A percentile compares a stretch with the other conserved stretches of the same genome.
phyloP scores from a whole-genome alignment of 2,113 vertebrate genomes.

The Bubo scandiacus region DNA sequence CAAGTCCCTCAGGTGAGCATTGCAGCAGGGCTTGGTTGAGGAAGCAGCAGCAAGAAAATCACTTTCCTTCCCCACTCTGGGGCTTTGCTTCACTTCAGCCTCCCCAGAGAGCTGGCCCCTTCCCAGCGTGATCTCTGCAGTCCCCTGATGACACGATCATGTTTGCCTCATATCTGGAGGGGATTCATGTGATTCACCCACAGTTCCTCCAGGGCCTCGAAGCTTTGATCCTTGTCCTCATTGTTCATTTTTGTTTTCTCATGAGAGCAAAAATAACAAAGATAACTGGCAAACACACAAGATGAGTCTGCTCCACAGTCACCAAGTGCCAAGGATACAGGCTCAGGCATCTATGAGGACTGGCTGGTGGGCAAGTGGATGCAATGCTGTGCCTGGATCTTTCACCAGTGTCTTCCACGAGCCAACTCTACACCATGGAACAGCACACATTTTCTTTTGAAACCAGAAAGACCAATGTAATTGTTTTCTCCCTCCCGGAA shows the following conservation, averaged over 20 bases:
- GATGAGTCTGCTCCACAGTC: background rate
- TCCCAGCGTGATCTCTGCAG: background rate
- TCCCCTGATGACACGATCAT: background rate
- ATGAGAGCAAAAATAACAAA: background rate
- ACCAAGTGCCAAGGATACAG: background rate
- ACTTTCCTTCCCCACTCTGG: background rate
- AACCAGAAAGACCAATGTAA: background rate
- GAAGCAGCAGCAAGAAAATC: background rate
- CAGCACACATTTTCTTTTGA: background rate
- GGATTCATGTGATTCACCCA: background rate
- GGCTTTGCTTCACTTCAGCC: background rate
- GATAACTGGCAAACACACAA: background rate
- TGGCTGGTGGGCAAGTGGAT: fast-evolving
- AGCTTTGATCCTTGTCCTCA: background rate
- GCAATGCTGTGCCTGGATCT: background rate
- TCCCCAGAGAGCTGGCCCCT: background rate
- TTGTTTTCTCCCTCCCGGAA: background rate
- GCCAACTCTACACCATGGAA: background rate
- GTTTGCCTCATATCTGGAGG: slow-evolving; percentile 8
- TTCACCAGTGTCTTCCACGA: background rate
- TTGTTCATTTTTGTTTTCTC: background rate
- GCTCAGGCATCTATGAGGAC: background rate
- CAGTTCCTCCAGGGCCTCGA: background rate
- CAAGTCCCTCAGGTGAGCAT: background rate
- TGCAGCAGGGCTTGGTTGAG: fast-evolving